phyloP scores from a whole-genome alignment of 2,888 invertebrate species.

The Agrochola macilenta region DNA sequence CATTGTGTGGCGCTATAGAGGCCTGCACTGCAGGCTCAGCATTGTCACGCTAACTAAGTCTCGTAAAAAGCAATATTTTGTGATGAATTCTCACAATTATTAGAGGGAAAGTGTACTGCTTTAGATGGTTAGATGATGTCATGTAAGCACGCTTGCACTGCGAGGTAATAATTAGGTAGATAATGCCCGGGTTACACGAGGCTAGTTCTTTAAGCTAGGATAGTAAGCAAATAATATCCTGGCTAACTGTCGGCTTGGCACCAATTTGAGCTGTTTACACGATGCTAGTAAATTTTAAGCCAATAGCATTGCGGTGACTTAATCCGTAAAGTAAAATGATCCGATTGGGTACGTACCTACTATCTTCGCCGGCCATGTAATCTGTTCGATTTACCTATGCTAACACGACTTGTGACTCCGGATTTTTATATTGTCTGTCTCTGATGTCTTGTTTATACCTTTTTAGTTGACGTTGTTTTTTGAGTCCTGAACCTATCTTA shows the following conservation, averaged over 20 bases:
- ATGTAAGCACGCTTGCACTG: slow-evolving; percentile 21
- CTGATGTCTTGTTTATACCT: no score
- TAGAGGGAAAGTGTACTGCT: slow-evolving; percentile 47
- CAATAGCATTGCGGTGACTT: no score
- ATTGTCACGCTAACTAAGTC: slow-evolving; percentile 46
- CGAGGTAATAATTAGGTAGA: slow-evolving; percentile 31
- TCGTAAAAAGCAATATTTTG: slow-evolving; percentile 48
- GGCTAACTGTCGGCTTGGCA: neutral
- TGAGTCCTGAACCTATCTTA: neutral
- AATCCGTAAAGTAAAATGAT: no score
- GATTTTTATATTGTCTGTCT: no score
- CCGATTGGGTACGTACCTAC: no score
- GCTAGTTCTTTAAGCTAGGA: neutral
- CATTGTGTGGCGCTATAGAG: slow-evolving; percentile 39
- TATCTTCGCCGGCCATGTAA: no score
- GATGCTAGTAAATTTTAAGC: no score
- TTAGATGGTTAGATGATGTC: slow-evolving; percentile 35
- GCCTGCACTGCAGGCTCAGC: neutral
- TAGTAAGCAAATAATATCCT: neutral
- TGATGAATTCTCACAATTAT: slow-evolving; percentile 50
- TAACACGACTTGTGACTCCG: no score
- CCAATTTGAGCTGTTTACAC: neutral
- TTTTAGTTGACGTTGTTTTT: no score
- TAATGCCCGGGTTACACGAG: neutral
- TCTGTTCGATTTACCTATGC: no score